Percentiles rank a stretch among this genome's conserved stretches.
phyloP scores from a whole-genome alignment of 2,113 vertebrate species.

The Rhizomys pruinosus region DNA sequence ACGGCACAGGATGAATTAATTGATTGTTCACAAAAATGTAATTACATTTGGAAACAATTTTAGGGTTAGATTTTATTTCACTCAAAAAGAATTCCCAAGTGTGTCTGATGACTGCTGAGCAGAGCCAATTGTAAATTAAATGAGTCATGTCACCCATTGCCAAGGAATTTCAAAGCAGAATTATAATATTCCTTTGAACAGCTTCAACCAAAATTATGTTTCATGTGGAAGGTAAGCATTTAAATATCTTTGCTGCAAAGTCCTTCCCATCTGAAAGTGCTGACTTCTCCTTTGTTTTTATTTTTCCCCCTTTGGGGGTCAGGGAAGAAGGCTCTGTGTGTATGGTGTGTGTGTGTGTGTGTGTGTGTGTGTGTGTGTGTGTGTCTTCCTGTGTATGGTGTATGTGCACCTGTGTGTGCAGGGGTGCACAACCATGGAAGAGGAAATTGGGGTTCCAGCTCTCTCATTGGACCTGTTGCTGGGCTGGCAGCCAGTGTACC shows the following conservation, averaged over 20 bases:
- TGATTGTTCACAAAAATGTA: slow-evolving; percentile 44
- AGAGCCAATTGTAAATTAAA: slow-evolving; percentile 23
- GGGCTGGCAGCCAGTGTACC: background rate
- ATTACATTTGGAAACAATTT: slow-evolving; percentile 43
- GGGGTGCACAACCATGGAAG: background rate
- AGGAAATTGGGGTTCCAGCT: background rate
- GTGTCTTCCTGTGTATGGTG: background rate
- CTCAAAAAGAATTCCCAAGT: slow-evolving; percentile 33
- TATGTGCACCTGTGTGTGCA: background rate
- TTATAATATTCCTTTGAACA: background rate
- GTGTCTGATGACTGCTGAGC: background rate
- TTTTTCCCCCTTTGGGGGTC: no score
- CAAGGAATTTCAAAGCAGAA: slow-evolving; percentile 56
- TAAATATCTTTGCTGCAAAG: background rate
- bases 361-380: background rate
- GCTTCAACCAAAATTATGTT: slow-evolving; percentile 13
- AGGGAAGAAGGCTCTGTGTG: no score
- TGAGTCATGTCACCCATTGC: background rate
- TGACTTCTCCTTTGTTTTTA: background rate
- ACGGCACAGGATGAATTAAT: background rate
- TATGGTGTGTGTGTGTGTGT: no score
- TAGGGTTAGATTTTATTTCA: slow-evolving; percentile 45
- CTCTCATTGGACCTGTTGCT: background rate
- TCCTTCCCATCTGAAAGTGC: background rate
- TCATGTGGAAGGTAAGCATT: background rate